A percentile compares a stretch with the other conserved stretches of the same genome.
These are phyloP conservation scores for Calidris pugnax DNA, from an alignment of 2,113 vertebrate genomes.

Conservation along the genomic window DNA sequence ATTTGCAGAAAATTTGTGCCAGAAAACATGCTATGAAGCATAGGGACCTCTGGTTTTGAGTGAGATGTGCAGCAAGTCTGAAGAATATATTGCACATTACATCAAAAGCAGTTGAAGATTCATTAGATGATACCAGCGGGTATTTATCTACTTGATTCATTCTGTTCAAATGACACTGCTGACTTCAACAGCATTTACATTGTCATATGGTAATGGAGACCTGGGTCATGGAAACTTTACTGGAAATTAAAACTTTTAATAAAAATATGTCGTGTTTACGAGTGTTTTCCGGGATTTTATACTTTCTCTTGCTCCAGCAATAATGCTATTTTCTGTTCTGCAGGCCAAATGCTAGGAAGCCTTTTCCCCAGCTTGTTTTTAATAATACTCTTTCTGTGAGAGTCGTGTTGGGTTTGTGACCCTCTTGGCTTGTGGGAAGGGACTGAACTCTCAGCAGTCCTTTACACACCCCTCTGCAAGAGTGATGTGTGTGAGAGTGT, in stretches of 20 bases:
- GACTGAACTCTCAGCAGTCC: background rate
- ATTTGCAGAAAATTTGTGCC: background rate
- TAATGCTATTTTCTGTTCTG: background rate
- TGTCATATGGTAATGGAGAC: background rate
- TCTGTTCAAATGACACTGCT: background rate
- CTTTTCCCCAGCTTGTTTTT: background rate
- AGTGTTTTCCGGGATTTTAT: slow-evolving; percentile 9
- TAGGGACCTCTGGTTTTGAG: background rate
- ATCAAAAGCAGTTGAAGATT: background rate
- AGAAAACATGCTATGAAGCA: background rate
- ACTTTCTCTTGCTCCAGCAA: background rate
- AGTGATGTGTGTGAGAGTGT: fast-evolving
- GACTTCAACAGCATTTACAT: background rate
- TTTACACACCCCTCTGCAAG: background rate
- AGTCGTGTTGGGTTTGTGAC: background rate
- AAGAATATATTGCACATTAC: background rate
- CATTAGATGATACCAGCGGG: background rate
- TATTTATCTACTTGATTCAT: background rate
- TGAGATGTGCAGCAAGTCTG: background rate
- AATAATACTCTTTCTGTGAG: background rate
- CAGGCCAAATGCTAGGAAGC: background rate
- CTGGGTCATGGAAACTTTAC: background rate
- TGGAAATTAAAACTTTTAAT: background rate
- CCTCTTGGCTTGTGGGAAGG: background rate
- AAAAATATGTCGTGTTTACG: background rate